Evolutionary conservation across 1,140 invertebrate species (phyloP).

Genomic region (Antheraea mylitta): DNA sequence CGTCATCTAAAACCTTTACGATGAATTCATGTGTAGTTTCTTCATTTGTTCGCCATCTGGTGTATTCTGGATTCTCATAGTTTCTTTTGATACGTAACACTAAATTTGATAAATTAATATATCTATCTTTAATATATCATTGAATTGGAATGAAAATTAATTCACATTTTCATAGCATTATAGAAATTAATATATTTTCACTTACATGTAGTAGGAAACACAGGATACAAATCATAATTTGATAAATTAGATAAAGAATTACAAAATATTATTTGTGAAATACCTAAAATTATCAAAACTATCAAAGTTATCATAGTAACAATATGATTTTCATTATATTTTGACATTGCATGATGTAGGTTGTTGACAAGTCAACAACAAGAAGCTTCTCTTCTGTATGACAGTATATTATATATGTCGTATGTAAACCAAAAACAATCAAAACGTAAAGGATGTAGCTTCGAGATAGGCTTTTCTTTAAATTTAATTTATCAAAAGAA

Average conservation of each 20-base stretch:
- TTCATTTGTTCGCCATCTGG: slow-evolving; percentile 52
- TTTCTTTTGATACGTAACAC: slow-evolving; percentile 4
- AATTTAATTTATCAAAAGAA: no score
- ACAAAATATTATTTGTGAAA: slow-evolving; percentile 42
- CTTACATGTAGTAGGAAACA: slow-evolving; percentile 51
- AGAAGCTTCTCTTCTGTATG: neutral
- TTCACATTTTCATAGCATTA: neutral
- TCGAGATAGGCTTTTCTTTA: no score
- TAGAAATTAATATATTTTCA: slow-evolving; percentile 6
- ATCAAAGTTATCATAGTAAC: slow-evolving; percentile 61
- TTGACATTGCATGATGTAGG: slow-evolving; percentile 45
- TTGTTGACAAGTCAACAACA: slow-evolving; percentile 21
- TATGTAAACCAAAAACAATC: no score
- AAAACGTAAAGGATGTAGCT: no score
- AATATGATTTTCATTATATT: slow-evolving; percentile 48
- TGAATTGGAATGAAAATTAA: neutral
- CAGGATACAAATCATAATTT: slow-evolving; percentile 36
- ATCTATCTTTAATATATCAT: neutral
- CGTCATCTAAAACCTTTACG: slow-evolving; percentile 69
- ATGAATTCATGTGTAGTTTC: slow-evolving; percentile 60
- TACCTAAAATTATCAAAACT: slow-evolving; percentile 56
- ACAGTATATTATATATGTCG: no score
- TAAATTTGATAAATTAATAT: neutral
- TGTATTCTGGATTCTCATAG: slow-evolving; percentile 42
- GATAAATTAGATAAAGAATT: slow-evolving; percentile 34